A percentile compares a stretch with the other conserved stretches of the same genome.
Evolutionary conservation across 1,140 invertebrate genomes (phyloP).

Genomic region (Harpegnathos saltator): DNA sequence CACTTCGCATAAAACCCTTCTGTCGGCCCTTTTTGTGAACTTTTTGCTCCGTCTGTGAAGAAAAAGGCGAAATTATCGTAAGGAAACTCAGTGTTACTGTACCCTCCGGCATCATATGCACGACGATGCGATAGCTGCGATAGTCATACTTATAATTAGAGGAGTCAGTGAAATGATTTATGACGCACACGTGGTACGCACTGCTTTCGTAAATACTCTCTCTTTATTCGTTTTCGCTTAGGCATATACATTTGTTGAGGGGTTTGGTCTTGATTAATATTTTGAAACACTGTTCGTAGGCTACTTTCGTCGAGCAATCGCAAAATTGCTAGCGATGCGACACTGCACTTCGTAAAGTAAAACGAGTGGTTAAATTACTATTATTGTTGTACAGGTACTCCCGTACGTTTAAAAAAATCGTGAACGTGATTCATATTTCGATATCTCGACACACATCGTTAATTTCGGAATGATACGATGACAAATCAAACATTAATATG

Average conservation of each 20-base stretch:
- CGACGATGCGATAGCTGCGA: slow-evolving; percentile 80
- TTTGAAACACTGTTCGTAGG: slow-evolving; percentile 24
- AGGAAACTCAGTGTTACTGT: slow-evolving; percentile 74
- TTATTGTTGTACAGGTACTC: slow-evolving; percentile 32
- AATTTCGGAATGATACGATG: not conserved
- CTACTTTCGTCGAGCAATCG: slow-evolving; percentile 47
- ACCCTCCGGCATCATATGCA: slow-evolving; percentile 78
- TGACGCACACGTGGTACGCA: slow-evolving; percentile 79
- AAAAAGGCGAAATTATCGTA: slow-evolving; percentile 72
- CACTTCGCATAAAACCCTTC: slow-evolving; percentile 62
- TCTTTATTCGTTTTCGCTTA: slow-evolving; percentile 42
- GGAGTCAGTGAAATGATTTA: slow-evolving; percentile 83
- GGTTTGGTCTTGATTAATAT: slow-evolving; percentile 68
- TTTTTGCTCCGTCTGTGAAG: slow-evolving; percentile 13
- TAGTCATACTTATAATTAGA: slow-evolving; percentile 84
- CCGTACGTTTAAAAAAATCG: not conserved
- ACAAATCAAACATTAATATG: not conserved
- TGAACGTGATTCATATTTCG: not conserved
- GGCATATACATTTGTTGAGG: slow-evolving; percentile 56
- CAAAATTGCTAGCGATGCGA: slow-evolving; percentile 49
- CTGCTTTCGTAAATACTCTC: slow-evolving; percentile 72
- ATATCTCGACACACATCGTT: not conserved
- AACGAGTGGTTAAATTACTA: slow-evolving; percentile 12
- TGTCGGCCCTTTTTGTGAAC: slow-evolving; percentile 71
- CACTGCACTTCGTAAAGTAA: slow-evolving; percentile 24